A percentile compares a stretch with the other conserved stretches of the same genome.
Evolutionary conservation across 2,888 invertebrate genomes (phyloP).

Genomic region (Chydorus sphaericus): DNA sequence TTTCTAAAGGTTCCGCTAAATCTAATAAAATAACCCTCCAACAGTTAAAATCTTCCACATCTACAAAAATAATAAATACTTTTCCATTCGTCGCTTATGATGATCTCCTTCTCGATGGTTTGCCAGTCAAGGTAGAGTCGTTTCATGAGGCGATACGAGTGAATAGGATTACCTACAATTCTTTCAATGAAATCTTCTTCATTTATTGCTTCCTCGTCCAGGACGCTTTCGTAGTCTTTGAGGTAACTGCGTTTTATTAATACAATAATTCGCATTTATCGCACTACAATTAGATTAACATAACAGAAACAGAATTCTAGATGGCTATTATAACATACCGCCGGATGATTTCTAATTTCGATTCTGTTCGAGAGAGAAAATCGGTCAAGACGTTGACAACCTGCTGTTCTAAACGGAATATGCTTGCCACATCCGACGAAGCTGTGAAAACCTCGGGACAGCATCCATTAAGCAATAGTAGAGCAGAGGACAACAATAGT

Average conservation of each 20-base stretch:
- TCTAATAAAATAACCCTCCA: no score
- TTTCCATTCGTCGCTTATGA: slow-evolving; percentile 16
- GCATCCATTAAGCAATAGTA: no score
- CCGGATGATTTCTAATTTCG: slow-evolving; percentile 18
- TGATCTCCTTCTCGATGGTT: slow-evolving; percentile 19
- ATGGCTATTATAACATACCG: no score
- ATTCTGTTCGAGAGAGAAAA: slow-evolving; percentile 19
- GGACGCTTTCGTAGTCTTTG: slow-evolving; percentile 3
- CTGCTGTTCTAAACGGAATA: slow-evolving; percentile 20
- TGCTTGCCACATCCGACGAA: slow-evolving; percentile 17
- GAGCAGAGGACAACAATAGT: no score
- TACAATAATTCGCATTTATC: neutral
- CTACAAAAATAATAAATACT: neutral
- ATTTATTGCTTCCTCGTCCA: slow-evolving; percentile 6
- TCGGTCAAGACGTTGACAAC: slow-evolving; percentile 19
- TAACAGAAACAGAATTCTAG: no score
- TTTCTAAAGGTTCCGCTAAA: slow-evolving; percentile 4
- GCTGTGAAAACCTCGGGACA: slow-evolving; percentile 20
- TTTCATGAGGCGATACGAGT: slow-evolving; percentile 26
- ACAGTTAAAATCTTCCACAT: neutral
- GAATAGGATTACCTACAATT: slow-evolving; percentile 24
- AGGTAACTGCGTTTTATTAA: neutral
- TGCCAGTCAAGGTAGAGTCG: slow-evolving; percentile 25
- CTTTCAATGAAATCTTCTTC: slow-evolving; percentile 17
- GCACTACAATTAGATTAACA: neutral